Evolutionary conservation across 2,888 invertebrate species (phyloP).

Genomic region (Eretmocerus hayati): DNA sequence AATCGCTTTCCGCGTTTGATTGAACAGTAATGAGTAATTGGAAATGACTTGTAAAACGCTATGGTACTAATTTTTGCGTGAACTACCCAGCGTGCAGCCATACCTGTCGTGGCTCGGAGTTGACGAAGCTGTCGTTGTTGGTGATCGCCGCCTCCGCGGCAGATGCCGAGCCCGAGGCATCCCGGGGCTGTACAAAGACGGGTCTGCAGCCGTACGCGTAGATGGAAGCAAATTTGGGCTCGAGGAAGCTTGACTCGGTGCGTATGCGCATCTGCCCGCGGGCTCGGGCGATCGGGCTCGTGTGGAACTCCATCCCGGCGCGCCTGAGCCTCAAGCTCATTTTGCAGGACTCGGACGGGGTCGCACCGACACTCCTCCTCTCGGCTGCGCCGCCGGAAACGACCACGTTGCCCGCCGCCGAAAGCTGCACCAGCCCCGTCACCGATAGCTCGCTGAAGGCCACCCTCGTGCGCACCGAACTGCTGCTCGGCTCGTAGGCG

Average conservation of each 20-base stretch:
- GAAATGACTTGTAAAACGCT: too few relatives aligned
- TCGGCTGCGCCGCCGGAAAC: neutral
- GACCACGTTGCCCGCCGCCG: constrained; percentile 25
- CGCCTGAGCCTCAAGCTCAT: constrained; percentile 71
- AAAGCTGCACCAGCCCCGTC: constrained; percentile 65
- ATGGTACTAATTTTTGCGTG: too few relatives aligned
- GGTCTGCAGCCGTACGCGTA: constrained; percentile 74
- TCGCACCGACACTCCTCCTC: neutral
- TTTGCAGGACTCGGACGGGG: constrained; percentile 57
- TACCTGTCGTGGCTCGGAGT: neutral
- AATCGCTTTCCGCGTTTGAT: too few relatives aligned
- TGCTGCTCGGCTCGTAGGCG: constrained; percentile 65
- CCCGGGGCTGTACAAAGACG: neutral
- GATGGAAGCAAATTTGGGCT: constrained; percentile 78
- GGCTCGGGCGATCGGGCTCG: constrained; percentile 62
- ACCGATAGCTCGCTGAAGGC: constrained; percentile 74
- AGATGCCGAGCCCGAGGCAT: neutral
- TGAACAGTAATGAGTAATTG: too few relatives aligned
- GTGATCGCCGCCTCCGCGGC: constrained; percentile 10
- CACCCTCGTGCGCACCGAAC: constrained; percentile 68
- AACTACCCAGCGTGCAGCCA: too few relatives aligned
- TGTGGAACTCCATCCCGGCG: constrained; percentile 69
- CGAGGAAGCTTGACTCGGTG: constrained; percentile 76
- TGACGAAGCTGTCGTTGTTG: neutral
- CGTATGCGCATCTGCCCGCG: constrained; percentile 66